A percentile compares a stretch with the other conserved stretches of the same genome.
phyloP scores from a whole-genome alignment of 2,797 vertebrate genomes.

The Protosalanx chinensis region DNA sequence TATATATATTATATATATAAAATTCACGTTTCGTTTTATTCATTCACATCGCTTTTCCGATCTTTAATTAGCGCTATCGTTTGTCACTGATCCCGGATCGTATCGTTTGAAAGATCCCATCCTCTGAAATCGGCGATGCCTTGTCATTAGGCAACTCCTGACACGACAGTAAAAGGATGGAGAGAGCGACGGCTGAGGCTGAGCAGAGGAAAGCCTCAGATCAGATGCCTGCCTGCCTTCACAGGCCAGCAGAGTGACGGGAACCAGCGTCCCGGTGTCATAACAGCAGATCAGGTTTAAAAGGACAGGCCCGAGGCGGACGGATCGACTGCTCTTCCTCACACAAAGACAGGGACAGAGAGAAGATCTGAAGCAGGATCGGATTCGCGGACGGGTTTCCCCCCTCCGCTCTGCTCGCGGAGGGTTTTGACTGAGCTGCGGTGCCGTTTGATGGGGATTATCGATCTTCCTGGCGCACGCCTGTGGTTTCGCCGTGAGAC shows the following conservation, averaged over 20 bases:
- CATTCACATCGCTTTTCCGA: not conserved
- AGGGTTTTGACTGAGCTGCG: conserved; percentile 71
- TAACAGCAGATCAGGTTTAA: conserved; percentile 63
- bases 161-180: conserved; percentile 20
- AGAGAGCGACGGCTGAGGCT: conserved; percentile 39
- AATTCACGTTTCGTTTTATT: too few species aligned
- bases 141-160: conserved; percentile 23
- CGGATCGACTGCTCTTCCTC: conserved; percentile 53
- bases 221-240: conserved; percentile 38
- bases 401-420: conserved; percentile 44
- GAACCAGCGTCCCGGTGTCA: conserved; percentile 40
- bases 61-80: not conserved
- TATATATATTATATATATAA: too few species aligned
- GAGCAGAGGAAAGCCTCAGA: conserved; percentile 45
- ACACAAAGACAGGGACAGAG: conserved; percentile 32
- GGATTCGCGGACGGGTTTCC: conserved; percentile 44
- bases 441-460: conserved; percentile 73
- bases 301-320: conserved; percentile 54
- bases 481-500: conserved; percentile 69
- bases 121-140: not conserved
- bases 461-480: conserved; percentile 72
- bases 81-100: not conserved
- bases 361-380: conserved; percentile 58
- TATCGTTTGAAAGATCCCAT: not conserved
- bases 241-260: conserved; percentile 36